Evolutionary conservation across 2,113 vertebrate genomes (phyloP).

Genomic region (Herpetotheres cachinnans): DNA sequence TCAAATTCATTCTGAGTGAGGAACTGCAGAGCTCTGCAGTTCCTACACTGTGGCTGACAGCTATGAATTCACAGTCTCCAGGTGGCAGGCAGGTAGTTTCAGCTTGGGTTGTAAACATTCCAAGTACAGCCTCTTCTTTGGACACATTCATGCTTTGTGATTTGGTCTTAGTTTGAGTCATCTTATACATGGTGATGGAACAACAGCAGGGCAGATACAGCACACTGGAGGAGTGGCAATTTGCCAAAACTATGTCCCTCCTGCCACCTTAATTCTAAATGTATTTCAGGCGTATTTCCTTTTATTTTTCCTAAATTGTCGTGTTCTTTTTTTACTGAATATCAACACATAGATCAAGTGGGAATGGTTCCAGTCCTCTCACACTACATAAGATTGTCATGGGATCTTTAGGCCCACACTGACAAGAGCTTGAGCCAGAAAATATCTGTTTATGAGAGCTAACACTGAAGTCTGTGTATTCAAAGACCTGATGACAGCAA

Average conservation of each 20-base stretch:
- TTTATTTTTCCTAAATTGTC: background rate
- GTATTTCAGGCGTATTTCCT: background rate
- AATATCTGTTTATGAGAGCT: background rate
- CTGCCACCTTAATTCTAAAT: background rate
- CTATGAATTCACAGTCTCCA: background rate
- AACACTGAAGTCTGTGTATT: conserved; percentile 13
- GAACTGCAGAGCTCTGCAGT: background rate
- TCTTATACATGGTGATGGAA: background rate
- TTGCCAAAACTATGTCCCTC: background rate
- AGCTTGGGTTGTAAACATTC: background rate
- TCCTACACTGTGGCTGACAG: background rate
- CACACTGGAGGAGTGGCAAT: background rate
- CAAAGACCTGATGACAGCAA: background rate
- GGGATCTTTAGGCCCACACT: background rate
- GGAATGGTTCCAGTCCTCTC: background rate
- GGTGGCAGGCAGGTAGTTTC: background rate
- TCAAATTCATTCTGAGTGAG: background rate
- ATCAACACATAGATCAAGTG: background rate
- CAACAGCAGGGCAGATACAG: background rate
- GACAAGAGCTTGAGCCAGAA: background rate
- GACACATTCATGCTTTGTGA: background rate
- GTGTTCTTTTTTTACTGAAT: background rate
- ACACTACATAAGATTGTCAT: background rate
- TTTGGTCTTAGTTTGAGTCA: background rate
- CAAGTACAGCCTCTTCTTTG: background rate